These are phyloP conservation scores for Lottia scabra DNA, from an alignment of 2,888 invertebrate genomes.

Conservation along the genomic window DNA sequence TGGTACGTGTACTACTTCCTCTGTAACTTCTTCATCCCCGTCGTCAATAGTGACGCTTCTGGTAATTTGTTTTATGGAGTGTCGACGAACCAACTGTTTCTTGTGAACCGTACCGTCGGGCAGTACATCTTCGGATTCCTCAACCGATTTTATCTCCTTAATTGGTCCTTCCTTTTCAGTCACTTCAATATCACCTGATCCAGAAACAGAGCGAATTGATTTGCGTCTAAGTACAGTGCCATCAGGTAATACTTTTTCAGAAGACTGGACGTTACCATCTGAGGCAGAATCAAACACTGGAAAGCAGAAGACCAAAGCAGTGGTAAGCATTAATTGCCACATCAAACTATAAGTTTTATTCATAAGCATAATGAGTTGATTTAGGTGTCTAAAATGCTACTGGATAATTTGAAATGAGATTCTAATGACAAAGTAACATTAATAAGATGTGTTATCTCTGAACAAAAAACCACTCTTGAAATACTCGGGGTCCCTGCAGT, in stretches of 20 bases:
- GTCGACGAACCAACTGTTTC: slow-evolving; percentile 41
- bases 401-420: too few species aligned
- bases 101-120: slow-evolving; percentile 60
- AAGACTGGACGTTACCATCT: slow-evolving; percentile 35
- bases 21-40: slow-evolving; percentile 49
- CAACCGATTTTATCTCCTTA: slow-evolving; percentile 41
- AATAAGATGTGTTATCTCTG: too few species aligned
- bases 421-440: too few species aligned
- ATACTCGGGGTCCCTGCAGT: too few species aligned
- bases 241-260: slow-evolving; percentile 55
- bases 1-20: slow-evolving; percentile 44
- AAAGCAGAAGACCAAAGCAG: slow-evolving; percentile 36
- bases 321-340: background rate
- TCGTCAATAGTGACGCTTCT: slow-evolving; percentile 41
- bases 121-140: slow-evolving; percentile 53
- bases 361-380: too few species aligned
- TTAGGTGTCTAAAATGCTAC: too few species aligned
- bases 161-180: slow-evolving; percentile 44
- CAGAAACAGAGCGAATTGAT: slow-evolving; percentile 37
- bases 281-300: slow-evolving; percentile 53
- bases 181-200: slow-evolving; percentile 37
- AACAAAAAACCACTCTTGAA: too few species aligned
- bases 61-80: slow-evolving; percentile 47
- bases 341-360: too few species aligned
- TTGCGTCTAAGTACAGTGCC: slow-evolving; percentile 53